Evolutionary conservation across 2,797 vertebrate genomes (phyloP).

Genomic region (Gallirallus australis): DNA sequence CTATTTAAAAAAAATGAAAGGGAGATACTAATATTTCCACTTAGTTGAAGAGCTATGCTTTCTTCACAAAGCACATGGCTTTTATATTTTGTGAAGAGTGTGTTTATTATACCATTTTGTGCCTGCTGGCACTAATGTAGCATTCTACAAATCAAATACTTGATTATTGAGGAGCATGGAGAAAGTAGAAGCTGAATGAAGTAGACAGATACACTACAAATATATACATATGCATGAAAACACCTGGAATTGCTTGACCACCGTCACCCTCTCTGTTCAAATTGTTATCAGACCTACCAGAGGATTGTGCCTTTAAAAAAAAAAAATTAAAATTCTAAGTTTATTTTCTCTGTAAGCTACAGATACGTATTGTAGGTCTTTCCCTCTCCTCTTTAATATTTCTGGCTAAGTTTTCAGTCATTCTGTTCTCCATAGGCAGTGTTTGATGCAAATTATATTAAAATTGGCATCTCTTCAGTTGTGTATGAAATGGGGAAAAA

Average conservation of each 20-base stretch:
- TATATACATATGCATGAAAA: not conserved
- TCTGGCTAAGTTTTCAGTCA: not conserved
- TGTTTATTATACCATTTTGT: slow-evolving; percentile 17
- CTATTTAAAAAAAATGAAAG: not conserved
- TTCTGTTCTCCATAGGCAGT: not conserved
- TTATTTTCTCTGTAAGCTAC: not conserved
- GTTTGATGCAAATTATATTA: not conserved
- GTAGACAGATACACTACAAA: not conserved
- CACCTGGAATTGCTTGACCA: not conserved
- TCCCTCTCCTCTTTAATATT: not conserved
- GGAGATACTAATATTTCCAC: not conserved
- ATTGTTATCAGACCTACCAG: not conserved
- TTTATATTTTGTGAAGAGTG: slow-evolving; percentile 34
- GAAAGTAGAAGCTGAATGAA: slow-evolving; percentile 22
- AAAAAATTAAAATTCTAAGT: not conserved
- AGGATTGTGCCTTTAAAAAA: not conserved
- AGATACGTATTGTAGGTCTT: not conserved
- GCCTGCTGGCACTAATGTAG: slow-evolving; percentile 54
- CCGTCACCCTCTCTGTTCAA: not conserved
- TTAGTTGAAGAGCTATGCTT: slow-evolving; percentile 2
- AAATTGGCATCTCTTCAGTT: not conserved
- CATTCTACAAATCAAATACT: slow-evolving; percentile 28
- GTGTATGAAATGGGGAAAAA: not conserved
- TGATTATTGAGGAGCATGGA: slow-evolving; percentile 6
- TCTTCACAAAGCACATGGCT: slow-evolving; percentile 2